These are phyloP conservation scores for Poecilia picta DNA, from an alignment of 2,797 vertebrate genomes.

Conservation along the genomic window DNA sequence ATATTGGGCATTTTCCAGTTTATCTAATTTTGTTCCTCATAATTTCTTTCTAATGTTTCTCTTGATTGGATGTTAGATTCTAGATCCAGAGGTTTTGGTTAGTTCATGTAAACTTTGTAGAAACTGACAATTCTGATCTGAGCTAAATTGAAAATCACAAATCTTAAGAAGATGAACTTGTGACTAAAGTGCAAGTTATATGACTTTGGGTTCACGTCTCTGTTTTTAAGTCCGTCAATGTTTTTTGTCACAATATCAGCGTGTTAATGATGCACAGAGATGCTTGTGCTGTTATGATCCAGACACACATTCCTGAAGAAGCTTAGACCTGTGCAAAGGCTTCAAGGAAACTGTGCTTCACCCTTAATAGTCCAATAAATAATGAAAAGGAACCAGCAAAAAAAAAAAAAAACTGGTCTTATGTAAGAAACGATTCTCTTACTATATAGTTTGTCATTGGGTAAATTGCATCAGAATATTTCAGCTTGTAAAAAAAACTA, in stretches of 20 bases:
- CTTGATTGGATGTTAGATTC: neutral
- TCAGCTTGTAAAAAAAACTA: neutral
- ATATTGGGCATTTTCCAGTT: neutral
- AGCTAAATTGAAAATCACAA: neutral
- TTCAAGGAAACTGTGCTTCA: neutral
- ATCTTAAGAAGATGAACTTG: neutral
- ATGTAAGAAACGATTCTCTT: neutral
- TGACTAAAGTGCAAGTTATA: neutral
- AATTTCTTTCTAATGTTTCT: neutral
- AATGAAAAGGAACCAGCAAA: neutral
- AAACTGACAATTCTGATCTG: neutral
- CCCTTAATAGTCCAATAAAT: neutral
- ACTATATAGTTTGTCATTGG: neutral
- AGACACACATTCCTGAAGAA: neutral
- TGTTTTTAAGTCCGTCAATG: neutral
- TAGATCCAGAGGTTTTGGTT: neutral
- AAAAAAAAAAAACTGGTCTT: neutral
- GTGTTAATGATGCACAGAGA: neutral
- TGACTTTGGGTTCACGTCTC: neutral
- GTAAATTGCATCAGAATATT: neutral
- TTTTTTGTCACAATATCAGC: neutral
- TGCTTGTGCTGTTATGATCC: neutral
- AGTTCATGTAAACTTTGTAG: neutral
- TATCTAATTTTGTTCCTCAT: neutral
- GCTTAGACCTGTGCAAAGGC: neutral